phyloP scores from a whole-genome alignment of 1,140 invertebrate species.

The Medauroidea extradentata region DNA sequence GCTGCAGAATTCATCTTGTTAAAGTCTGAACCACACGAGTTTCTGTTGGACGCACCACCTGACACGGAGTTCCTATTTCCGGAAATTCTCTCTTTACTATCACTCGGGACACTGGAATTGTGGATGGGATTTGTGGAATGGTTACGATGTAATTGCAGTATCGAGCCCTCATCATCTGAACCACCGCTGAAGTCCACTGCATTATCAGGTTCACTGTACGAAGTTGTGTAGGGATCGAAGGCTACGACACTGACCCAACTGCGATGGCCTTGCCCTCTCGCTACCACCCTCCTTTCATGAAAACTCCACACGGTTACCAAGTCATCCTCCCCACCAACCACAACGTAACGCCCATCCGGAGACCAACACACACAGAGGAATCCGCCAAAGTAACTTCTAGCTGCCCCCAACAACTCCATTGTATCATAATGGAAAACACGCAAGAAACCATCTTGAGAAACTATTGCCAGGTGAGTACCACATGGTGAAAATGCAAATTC shows the following conservation, averaged over 20 bases:
- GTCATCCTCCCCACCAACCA: conserved; percentile 98
- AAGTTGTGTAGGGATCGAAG: conserved; percentile 89
- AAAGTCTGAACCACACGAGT: conserved; percentile 48
- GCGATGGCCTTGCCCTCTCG: conserved; percentile 87
- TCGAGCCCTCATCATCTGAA: conserved; percentile 52
- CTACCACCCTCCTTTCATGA: conserved; percentile 87
- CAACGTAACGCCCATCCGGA: conserved; percentile 91
- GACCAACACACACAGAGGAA: conserved; percentile 96
- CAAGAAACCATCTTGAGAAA: conserved; percentile 94
- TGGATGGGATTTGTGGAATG: conserved; percentile 12
- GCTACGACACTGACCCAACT: conserved; percentile 97
- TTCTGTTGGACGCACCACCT: conserved; percentile 40
- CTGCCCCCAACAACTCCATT: conserved; percentile 89
- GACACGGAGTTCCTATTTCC: conserved; percentile 11
- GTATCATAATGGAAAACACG: conserved; percentile 95
- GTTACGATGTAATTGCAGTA: conserved; percentile 14
- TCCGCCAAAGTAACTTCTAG: conserved; percentile 95
- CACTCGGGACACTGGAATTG: conserved; percentile 18
- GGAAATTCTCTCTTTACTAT: conserved; percentile 16
- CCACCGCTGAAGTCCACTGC: conserved; percentile 37
- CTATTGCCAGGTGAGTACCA: conserved; percentile 85
- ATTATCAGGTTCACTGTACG: conserved; percentile 42
- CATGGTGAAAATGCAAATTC: conserved; percentile 97
- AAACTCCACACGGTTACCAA: conserved; percentile 97
- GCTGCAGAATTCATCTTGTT: conserved; percentile 47